A percentile compares a stretch with the other conserved stretches of the same genome.
phyloP scores from a whole-genome alignment of 1,140 invertebrate species.

The Leptonema lineaticorne region DNA sequence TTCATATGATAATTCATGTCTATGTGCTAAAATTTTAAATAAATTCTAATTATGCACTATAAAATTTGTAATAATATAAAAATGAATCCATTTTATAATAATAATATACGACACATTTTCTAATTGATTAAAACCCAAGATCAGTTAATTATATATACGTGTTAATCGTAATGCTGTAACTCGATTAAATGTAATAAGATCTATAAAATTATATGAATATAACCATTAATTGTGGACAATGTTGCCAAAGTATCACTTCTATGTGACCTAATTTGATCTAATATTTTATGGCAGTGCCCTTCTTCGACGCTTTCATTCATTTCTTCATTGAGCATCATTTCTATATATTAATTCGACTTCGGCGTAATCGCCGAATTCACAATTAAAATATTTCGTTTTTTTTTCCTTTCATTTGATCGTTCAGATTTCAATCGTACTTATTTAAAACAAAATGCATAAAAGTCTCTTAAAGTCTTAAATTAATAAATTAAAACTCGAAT shows the following conservation, averaged over 20 bases:
- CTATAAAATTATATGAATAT: constrained; percentile 41
- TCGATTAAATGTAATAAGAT: too few species aligned
- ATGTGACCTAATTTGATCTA: constrained; percentile 41
- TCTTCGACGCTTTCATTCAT: constrained; percentile 20
- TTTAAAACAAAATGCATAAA: constrained; percentile 4
- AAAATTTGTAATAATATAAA: too few species aligned
- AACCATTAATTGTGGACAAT: constrained; percentile 33
- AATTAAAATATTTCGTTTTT: background rate
- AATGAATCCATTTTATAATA: too few species aligned
- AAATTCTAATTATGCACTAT: constrained; percentile 10
- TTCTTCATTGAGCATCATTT: constrained; percentile 42
- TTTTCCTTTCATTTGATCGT: background rate
- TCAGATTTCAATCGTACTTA: background rate
- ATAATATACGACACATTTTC: too few species aligned
- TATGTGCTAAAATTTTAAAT: constrained; percentile 32
- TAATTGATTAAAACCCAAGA: too few species aligned
- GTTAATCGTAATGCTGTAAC: too few species aligned
- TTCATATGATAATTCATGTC: constrained; percentile 25
- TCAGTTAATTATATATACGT: too few species aligned
- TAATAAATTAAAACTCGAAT: background rate
- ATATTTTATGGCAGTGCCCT: constrained; percentile 41
- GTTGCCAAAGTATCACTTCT: constrained; percentile 39
- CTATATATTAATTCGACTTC: constrained; percentile 4
- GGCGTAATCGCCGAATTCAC: too few species aligned
- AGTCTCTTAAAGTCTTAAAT: constrained; percentile 1